phyloP scores from a whole-genome alignment of 1,140 invertebrate genomes.

The Drosophila serrata region DNA sequence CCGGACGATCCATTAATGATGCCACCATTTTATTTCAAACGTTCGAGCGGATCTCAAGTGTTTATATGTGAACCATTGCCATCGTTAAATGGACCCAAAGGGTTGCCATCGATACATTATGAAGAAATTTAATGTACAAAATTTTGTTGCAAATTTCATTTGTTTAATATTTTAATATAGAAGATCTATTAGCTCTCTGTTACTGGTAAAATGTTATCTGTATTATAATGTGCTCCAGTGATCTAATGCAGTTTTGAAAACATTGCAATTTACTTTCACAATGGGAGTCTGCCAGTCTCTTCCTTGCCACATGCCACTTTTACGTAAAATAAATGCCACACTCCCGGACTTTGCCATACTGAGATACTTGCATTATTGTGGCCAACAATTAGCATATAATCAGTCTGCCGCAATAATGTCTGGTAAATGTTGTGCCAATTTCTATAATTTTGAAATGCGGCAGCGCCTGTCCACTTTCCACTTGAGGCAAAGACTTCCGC shows the following conservation, averaged over 20 bases:
- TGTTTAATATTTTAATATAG: not conserved
- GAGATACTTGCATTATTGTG: slow-evolving; percentile 31
- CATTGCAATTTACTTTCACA: slow-evolving; percentile 13
- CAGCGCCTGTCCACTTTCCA: slow-evolving; percentile 52
- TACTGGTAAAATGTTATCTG: not conserved
- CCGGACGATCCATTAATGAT: not conserved
- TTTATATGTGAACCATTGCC: not conserved
- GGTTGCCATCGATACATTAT: not conserved
- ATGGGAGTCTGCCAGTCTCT: slow-evolving; percentile 9
- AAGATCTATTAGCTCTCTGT: not conserved
- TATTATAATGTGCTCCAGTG: slow-evolving; percentile 17
- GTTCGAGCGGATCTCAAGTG: not conserved
- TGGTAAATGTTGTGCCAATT: slow-evolving; percentile 75
- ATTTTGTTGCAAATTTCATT: not conserved
- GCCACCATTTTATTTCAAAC: not conserved
- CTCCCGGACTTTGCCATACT: slow-evolving; percentile 2
- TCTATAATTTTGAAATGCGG: slow-evolving; percentile 61
- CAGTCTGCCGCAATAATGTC: slow-evolving; percentile 70
- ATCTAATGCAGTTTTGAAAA: not conserved
- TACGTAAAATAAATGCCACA: slow-evolving; percentile 56
- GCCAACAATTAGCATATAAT: slow-evolving; percentile 76
- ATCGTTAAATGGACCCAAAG: not conserved
- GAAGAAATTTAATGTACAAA: not conserved
- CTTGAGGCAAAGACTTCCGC: slow-evolving; percentile 35
- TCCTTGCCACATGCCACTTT: slow-evolving; percentile 44